A percentile compares a stretch with the other conserved stretches of the same genome.
phyloP scores from a whole-genome alignment of 2,888 invertebrate species.

The Drosophila sordidula region DNA sequence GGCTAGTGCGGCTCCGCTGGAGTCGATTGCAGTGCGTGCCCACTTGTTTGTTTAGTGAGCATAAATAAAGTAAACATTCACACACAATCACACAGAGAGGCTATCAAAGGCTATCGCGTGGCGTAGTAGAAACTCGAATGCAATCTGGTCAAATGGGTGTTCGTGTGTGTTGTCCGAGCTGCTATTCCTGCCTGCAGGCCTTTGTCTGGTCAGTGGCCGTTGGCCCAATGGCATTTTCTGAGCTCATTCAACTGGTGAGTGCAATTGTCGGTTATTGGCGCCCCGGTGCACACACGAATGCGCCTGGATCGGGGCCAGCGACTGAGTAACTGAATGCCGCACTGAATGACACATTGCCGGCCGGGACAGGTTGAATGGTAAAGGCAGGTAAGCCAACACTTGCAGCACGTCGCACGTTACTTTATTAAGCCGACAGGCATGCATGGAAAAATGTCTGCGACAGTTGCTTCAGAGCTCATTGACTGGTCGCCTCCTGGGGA shows the following conservation, averaged over 20 bases:
- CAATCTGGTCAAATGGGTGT: slow-evolving; percentile 23
- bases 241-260: slow-evolving; percentile 69
- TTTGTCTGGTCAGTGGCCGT: slow-evolving; percentile 24
- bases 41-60: slow-evolving; percentile 62
- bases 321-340: slow-evolving; percentile 12
- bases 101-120: slow-evolving; percentile 72
- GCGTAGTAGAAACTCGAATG: slow-evolving; percentile 37
- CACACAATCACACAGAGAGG: slow-evolving; percentile 28
- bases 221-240: slow-evolving; percentile 14
- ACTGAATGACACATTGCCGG: slow-evolving; percentile 39
- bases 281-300: slow-evolving; percentile 48
- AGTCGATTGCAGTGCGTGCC: slow-evolving; percentile 40
- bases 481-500: not conserved
- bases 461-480: slow-evolving; percentile 13
- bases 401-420: slow-evolving; percentile 29
- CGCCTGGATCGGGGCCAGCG: slow-evolving; percentile 6
- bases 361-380: slow-evolving; percentile 10
- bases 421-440: slow-evolving; percentile 57
- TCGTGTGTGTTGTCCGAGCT: not conserved
- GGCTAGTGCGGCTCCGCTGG: not conserved
- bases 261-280: slow-evolving; percentile 60
- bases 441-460: slow-evolving; percentile 22
- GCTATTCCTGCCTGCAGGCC: slow-evolving; percentile 9
- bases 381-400: slow-evolving; percentile 29
- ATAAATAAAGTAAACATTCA: slow-evolving; percentile 68